These are phyloP conservation scores for Myiagra hebetior DNA, from an alignment of 2,113 vertebrate species.

Conservation along the genomic window DNA sequence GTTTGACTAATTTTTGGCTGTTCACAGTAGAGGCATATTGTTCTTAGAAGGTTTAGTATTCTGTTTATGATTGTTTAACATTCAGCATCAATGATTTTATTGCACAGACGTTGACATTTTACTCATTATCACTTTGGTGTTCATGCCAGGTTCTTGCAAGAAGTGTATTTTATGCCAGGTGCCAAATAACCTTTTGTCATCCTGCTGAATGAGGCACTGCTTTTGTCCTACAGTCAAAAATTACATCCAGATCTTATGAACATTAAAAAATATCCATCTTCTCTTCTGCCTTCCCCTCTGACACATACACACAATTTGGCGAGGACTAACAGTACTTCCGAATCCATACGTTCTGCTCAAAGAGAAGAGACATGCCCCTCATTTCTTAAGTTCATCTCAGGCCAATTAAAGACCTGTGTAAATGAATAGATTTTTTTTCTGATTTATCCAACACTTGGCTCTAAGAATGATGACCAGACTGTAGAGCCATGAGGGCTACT, in stretches of 20 bases:
- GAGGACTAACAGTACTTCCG: neutral
- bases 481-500: neutral
- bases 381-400: slow-evolving; percentile 4
- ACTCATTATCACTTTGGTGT: slow-evolving; percentile 68
- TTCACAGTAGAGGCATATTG: slow-evolving; percentile 25
- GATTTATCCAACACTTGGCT: neutral
- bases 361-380: neutral
- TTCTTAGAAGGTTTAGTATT: slow-evolving; percentile 61
- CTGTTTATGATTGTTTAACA: slow-evolving; percentile 72
- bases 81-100: slow-evolving; percentile 72
- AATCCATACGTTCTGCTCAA: slow-evolving; percentile 9
- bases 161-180: slow-evolving; percentile 63
- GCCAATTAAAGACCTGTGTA: neutral
- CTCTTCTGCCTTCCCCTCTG: slow-evolving; percentile 30
- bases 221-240: slow-evolving; percentile 70
- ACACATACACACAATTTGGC: neutral
- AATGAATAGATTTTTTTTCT: neutral
- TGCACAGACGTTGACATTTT: slow-evolving; percentile 72
- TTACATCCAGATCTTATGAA: slow-evolving; percentile 51
- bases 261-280: slow-evolving; percentile 62
- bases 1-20: neutral
- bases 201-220: slow-evolving; percentile 69
- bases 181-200: slow-evolving; percentile 77
- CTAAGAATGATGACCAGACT: neutral
- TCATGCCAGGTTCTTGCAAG: slow-evolving; percentile 67